Conservation (phyloP, 2,888 invertebrate genomes). For the Drosophila maculinotata region DNA sequence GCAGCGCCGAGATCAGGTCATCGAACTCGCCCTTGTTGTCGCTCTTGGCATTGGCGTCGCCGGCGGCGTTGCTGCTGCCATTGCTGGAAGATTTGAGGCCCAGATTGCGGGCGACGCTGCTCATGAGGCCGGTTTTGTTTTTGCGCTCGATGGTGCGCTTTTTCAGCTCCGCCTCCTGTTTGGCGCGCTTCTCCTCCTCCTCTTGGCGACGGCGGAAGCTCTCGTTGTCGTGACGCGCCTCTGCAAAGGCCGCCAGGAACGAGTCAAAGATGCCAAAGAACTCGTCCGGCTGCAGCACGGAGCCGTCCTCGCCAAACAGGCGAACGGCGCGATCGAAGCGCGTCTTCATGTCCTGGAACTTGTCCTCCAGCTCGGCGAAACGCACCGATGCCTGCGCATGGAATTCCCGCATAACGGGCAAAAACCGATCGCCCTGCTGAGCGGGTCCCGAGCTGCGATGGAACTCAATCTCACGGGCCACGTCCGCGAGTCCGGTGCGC, state of each 20-base stretch:
- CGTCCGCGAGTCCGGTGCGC: slow-evolving; percentile 93
- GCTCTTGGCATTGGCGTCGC: slow-evolving; percentile 86
- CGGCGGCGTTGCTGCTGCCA: slow-evolving; percentile 16
- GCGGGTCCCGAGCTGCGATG: slow-evolving; percentile 90
- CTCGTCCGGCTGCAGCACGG: slow-evolving; percentile 94
- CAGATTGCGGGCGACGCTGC: slow-evolving; percentile 90
- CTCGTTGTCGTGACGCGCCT: slow-evolving; percentile 95
- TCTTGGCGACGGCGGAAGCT: slow-evolving; percentile 92
- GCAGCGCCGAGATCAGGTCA: slow-evolving; percentile 96
- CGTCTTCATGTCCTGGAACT: slow-evolving; percentile 97
- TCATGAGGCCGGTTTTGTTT: slow-evolving; percentile 91
- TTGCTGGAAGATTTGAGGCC: slow-evolving; percentile 87
- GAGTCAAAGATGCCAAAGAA: slow-evolving; percentile 97
- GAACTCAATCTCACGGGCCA: slow-evolving; percentile 95
- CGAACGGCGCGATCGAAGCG: slow-evolving; percentile 95
- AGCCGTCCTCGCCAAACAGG: slow-evolving; percentile 95
- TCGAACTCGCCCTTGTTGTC: slow-evolving; percentile 94
- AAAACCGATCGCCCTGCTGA: slow-evolving; percentile 92
- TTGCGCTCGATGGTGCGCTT: slow-evolving; percentile 95
- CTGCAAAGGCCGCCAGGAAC: slow-evolving; percentile 92
- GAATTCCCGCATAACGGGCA: slow-evolving; percentile 97
- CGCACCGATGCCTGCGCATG: slow-evolving; percentile 96
- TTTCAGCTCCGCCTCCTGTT: slow-evolving; percentile 94
- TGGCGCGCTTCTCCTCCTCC: slow-evolving; percentile 94
- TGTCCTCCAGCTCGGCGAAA: slow-evolving; percentile 96